A percentile compares a stretch with the other conserved stretches of the same genome.
These are phyloP conservation scores for Malthinus seriepunctatus DNA, from an alignment of 2,888 invertebrate species.

Conservation along the genomic window DNA sequence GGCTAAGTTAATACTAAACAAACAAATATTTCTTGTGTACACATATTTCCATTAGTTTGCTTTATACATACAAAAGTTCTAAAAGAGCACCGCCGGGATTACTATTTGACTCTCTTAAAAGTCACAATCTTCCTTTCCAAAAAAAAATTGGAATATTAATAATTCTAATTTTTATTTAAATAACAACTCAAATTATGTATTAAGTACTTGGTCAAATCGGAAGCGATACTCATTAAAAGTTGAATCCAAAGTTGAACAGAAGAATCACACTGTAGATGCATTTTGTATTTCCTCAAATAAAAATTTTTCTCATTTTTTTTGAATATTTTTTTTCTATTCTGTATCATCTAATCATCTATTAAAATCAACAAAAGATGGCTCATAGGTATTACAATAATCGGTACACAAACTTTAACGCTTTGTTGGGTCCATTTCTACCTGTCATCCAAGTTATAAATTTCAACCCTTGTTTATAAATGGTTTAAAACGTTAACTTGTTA, in stretches of 20 bases:
- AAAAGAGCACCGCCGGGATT: conserved; percentile 41
- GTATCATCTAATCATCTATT: neutral
- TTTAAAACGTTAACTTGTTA: neutral
- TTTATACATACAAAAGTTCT: conserved; percentile 44
- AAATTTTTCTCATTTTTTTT: too few relatives aligned
- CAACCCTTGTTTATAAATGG: neutral
- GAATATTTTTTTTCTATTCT: too few relatives aligned
- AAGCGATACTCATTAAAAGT: too few relatives aligned
- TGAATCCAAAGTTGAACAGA: too few relatives aligned
- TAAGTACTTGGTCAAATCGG: too few relatives aligned
- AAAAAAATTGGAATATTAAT: too few relatives aligned
- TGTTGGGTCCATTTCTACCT: conserved; percentile 3
- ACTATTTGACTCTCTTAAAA: conserved; percentile 36
- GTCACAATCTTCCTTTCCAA: conserved; percentile 6
- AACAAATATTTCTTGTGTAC: conserved; percentile 50
- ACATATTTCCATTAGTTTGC: conserved; percentile 48
- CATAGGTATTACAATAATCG: conserved; percentile 3
- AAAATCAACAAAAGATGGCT: conserved; percentile 5
- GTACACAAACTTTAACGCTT: conserved; percentile 5
- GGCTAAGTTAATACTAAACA: conserved; percentile 47
- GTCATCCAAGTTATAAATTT: conserved; percentile 7
- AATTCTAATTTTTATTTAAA: too few relatives aligned
- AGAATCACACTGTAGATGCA: too few relatives aligned
- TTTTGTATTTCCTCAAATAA: too few relatives aligned
- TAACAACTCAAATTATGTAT: too few relatives aligned